Conservation (phyloP, 2,113 vertebrate species). For the Rattus norvegicus region DNA sequence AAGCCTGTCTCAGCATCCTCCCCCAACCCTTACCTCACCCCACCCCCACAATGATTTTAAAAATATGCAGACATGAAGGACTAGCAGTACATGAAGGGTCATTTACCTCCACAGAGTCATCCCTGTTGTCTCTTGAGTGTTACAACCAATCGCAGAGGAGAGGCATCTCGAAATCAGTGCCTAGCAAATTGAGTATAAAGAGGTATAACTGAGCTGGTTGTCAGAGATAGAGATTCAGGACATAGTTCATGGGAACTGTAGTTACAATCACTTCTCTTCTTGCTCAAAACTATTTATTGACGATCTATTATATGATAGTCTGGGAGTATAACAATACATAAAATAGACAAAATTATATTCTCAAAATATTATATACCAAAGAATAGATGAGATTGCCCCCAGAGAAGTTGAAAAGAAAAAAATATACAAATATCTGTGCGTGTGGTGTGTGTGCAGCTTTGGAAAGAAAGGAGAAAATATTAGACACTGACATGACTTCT, state of each 20-base stretch:
- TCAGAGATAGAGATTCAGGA: neutral
- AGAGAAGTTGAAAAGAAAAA: neutral
- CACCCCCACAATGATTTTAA: neutral
- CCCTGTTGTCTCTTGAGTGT: neutral
- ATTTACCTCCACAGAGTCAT: neutral
- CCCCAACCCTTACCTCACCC: too few relatives aligned
- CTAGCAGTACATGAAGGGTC: neutral
- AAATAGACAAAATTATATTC: neutral
- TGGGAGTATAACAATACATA: neutral
- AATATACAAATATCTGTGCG: neutral
- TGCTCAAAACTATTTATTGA: neutral
- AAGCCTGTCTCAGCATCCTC: neutral
- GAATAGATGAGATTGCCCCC: neutral
- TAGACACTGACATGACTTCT: neutral
- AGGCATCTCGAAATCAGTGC: neutral
- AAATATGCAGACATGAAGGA: neutral
- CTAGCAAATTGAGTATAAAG: neutral
- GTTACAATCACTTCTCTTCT: neutral
- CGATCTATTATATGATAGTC: neutral
- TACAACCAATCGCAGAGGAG: neutral
- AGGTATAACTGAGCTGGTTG: neutral
- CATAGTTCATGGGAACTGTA: neutral
- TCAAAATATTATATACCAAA: neutral
- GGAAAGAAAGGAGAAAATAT: neutral
- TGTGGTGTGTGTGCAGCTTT: too few relatives aligned